Conservation (phyloP, 2,113 vertebrate species). For the Crypturellus undulatus region DNA sequence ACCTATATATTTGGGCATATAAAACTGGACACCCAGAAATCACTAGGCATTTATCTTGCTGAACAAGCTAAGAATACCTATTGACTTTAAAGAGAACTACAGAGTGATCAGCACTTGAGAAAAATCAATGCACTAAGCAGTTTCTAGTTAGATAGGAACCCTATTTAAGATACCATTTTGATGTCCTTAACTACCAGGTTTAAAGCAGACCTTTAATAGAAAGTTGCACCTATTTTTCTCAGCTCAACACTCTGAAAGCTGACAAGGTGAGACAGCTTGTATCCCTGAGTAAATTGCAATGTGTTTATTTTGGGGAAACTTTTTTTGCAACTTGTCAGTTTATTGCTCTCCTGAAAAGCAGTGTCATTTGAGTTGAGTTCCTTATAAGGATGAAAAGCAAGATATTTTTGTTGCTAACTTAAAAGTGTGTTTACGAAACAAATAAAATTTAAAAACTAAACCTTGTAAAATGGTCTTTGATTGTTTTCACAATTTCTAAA, state of each 20-base stretch:
- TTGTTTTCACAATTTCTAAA: neutral
- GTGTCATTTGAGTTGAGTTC: neutral
- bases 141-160: neutral
- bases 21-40: neutral
- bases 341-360: neutral
- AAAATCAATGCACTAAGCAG: neutral
- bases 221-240: slow-evolving; percentile 32
- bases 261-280: slow-evolving; percentile 1
- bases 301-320: neutral
- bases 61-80: neutral
- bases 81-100: neutral
- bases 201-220: slow-evolving; percentile 29
- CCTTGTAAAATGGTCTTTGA: neutral
- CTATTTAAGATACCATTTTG: neutral
- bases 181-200: neutral
- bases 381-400: neutral
- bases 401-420: neutral
- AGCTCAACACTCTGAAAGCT: neutral
- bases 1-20: neutral
- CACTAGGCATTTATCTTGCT: neutral
- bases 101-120: neutral
- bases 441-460: fast-evolving
- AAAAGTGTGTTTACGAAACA: neutral
- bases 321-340: neutral
- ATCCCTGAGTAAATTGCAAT: neutral